These are phyloP conservation scores for Encarsia formosa DNA, from an alignment of 2,888 invertebrate genomes.

Conservation along the genomic window DNA sequence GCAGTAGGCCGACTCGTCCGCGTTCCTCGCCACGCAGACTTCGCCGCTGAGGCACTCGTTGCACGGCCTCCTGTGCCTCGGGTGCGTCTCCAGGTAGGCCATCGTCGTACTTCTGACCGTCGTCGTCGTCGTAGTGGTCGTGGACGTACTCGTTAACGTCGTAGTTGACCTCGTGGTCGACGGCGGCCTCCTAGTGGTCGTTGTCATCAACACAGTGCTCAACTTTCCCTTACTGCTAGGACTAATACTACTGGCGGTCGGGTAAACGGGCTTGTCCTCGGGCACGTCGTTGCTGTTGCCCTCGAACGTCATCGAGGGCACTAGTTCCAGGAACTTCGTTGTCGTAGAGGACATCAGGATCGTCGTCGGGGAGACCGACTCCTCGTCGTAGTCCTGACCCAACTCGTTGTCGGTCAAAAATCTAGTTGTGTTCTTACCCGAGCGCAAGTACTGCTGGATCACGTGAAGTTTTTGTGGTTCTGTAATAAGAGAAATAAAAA, in stretches of 20 bases:
- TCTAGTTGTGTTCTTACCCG: slow-evolving; percentile 26
- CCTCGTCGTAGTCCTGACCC: neutral
- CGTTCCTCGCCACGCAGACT: slow-evolving; percentile 63
- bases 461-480: slow-evolving; percentile 48
- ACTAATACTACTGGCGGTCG: neutral
- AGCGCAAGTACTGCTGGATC: slow-evolving; percentile 47
- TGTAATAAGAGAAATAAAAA: slow-evolving; percentile 27
- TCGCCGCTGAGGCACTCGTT: slow-evolving; percentile 49
- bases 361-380: neutral
- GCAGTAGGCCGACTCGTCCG: slow-evolving; percentile 60
- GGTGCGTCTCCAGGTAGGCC: slow-evolving; percentile 1
- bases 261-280: slow-evolving; percentile 12
- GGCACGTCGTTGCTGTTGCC: slow-evolving; percentile 6
- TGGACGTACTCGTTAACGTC: neutral
- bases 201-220: slow-evolving; percentile 18
- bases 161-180: neutral
- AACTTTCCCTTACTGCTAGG: too few species aligned
- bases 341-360: neutral
- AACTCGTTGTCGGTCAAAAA: neutral
- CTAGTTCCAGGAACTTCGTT: too few species aligned
- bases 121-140: slow-evolving; percentile 3
- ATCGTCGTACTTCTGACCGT: slow-evolving; percentile 19
- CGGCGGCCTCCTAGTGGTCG: slow-evolving; percentile 18
- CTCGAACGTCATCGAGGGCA: slow-evolving; percentile 23
- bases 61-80: slow-evolving; percentile 37